Evolutionary conservation across 2,888 invertebrate species (phyloP).

Genomic region (Notocelia uddmanniana): DNA sequence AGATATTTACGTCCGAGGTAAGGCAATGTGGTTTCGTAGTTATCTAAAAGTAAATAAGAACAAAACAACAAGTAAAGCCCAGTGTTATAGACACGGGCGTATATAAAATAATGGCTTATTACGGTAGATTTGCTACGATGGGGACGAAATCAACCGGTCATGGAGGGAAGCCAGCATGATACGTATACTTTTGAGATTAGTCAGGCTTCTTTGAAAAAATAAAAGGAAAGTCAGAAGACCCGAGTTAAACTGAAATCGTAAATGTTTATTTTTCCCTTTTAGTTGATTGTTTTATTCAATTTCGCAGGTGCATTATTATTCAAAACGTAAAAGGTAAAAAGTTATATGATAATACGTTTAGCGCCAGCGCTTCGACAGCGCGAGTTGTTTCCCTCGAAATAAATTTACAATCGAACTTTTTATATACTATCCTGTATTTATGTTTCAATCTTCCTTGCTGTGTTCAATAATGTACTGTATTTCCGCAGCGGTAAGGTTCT

Average conservation of each 20-base stretch:
- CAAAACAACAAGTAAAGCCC: slow-evolving; percentile 43
- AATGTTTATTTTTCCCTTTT: slow-evolving; percentile 15
- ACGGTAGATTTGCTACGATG: slow-evolving; percentile 43
- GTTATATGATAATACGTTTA: slow-evolving; percentile 18
- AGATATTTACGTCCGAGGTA: slow-evolving; percentile 15
- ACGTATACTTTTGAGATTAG: slow-evolving; percentile 43
- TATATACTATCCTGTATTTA: slow-evolving; percentile 24
- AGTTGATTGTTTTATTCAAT: slow-evolving; percentile 24
- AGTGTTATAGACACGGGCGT: slow-evolving; percentile 42
- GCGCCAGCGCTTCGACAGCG: neutral
- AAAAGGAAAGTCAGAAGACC: slow-evolving; percentile 10
- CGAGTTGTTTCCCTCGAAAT: slow-evolving; percentile 4
- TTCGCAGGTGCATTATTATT: neutral
- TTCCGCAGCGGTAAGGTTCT: slow-evolving; percentile 67
- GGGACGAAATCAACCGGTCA: slow-evolving; percentile 42
- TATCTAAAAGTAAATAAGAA: slow-evolving; percentile 41
- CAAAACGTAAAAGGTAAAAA: neutral
- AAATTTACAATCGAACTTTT: slow-evolving; percentile 20
- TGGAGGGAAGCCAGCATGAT: slow-evolving; percentile 39
- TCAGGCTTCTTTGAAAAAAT: slow-evolving; percentile 25
- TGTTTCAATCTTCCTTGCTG: slow-evolving; percentile 69
- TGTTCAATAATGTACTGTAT: slow-evolving; percentile 69
- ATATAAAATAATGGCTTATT: slow-evolving; percentile 46
- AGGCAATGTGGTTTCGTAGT: slow-evolving; percentile 20
- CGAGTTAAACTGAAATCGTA: slow-evolving; percentile 9